Evolutionary conservation across 1,140 invertebrate genomes (phyloP), one percentile per base, ranked within the genome.

Genomic region (Colletes latitarsis): DNA sequence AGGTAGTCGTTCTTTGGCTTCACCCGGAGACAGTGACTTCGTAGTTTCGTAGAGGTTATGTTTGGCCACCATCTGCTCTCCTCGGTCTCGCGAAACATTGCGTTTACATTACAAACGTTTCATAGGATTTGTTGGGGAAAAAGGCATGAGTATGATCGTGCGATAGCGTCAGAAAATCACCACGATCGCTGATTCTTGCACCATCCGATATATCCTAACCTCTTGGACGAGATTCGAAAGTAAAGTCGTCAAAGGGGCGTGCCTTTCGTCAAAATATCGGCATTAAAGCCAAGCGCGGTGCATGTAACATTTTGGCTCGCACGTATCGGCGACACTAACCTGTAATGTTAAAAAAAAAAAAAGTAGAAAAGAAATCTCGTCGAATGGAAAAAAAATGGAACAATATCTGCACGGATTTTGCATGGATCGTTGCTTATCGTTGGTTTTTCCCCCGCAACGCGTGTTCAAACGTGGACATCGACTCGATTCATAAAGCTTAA

Each of bases 161-260:
- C 0, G 6, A 9, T 9, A 66, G 63, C 68, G 21, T 43, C 53
- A n/a, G 58, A 63, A 71, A 76, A 74, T 79, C 52, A 30, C 46
- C 46, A 5, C 52, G 52, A 64, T 70, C 1, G 6, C n/a, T 12
- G 60, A 43, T 78, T 85, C 64, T 85, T 85, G 67, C 74, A 85
- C 71, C 73, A 82, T 30, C 70, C 75, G 69, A 68, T 63, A n/a
- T 41, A 14, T 79, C 58, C 68, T 68, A 84, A 85, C 78, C 77
- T 84, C 83, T 60, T 75, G 68, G 62, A 84, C 82, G 73, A 81
- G 83, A 85, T 84, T 85, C 68, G 83, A 85, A 85, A 84, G 82
- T 81, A 72, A 67, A 85, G 62, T 72, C 71, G 67, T 39, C 72
- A 39, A 79, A 64, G 60, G 69, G 77, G 69, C 77, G 69, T 66